Conservation (phyloP, 2,113 vertebrate genomes). For the Ageneiosus marmoratus region DNA sequence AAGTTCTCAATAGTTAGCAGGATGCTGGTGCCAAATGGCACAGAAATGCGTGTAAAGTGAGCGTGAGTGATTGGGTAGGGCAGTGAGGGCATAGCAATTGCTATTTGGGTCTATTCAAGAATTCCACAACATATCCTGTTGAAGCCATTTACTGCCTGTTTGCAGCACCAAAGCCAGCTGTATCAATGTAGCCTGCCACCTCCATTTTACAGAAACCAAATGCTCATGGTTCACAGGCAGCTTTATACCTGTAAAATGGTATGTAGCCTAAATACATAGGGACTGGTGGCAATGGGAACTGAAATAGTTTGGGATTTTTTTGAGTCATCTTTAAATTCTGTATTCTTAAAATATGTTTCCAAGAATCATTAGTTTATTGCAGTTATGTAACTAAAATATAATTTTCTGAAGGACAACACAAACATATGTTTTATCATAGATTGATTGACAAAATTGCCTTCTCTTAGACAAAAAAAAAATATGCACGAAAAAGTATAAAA, state of each 20-base stretch:
- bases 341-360: neutral
- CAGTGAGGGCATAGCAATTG: constrained; percentile 9
- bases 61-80: constrained; percentile 18
- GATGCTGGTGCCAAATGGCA: constrained; percentile 57
- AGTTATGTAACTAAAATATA: neutral
- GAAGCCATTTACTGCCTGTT: constrained; percentile 8
- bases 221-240: neutral
- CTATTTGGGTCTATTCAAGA: constrained; percentile 1
- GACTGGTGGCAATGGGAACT: neutral
- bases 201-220: constrained; percentile 14
- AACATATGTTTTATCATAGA: neutral
- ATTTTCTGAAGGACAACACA: neutral
- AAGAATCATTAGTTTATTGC: neutral
- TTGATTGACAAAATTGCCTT: neutral
- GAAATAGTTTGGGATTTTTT: neutral
- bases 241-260: neutral
- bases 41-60: constrained; percentile 40
- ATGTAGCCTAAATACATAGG: neutral
- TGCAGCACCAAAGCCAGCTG: constrained; percentile 5
- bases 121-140: neutral
- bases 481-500: neutral
- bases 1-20: constrained; percentile 60
- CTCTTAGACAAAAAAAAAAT: neutral
- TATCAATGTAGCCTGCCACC: constrained; percentile 18
- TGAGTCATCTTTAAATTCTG: neutral